These are phyloP conservation scores for Drosophila putrida DNA, from an alignment of 2,888 invertebrate genomes.

Conservation along the genomic window DNA sequence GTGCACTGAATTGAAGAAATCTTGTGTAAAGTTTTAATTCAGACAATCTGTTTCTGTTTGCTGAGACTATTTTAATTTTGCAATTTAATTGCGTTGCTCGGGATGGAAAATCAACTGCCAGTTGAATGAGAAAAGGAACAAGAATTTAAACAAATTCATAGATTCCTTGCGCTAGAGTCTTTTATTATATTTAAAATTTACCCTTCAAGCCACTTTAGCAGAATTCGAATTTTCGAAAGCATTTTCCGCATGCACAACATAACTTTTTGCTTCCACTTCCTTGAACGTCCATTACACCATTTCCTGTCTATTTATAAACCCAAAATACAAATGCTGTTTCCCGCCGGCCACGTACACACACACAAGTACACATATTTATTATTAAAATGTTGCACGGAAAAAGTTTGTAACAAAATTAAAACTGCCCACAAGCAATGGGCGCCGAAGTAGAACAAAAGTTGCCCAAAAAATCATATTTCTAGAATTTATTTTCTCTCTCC, in stretches of 20 bases:
- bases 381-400: constrained; percentile 68
- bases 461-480: constrained; percentile 56
- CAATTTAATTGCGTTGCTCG: constrained; percentile 7
- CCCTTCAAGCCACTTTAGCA: constrained; percentile 22
- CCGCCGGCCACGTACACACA: background rate
- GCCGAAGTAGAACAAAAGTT: constrained; percentile 56
- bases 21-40: constrained; percentile 38
- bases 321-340: constrained; percentile 34
- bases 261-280: constrained; percentile 44
- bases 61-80: constrained; percentile 7
- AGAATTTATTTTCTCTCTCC: constrained; percentile 40
- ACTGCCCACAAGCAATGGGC: constrained; percentile 54
- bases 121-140: background rate
- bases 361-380: constrained; percentile 61
- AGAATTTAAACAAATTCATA: background rate
- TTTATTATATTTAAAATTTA: constrained; percentile 21
- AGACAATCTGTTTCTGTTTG: constrained; percentile 29
- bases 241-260: constrained; percentile 9
- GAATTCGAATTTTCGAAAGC: constrained; percentile 12
- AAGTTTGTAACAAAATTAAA: constrained; percentile 71
- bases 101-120: background rate
- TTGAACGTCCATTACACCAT: constrained; percentile 56
- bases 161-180: background rate
- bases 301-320: constrained; percentile 64
- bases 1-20: constrained; percentile 12